Conservation (phyloP, 2,113 vertebrate species). For the Brachyhypopomus gauderio region DNA sequence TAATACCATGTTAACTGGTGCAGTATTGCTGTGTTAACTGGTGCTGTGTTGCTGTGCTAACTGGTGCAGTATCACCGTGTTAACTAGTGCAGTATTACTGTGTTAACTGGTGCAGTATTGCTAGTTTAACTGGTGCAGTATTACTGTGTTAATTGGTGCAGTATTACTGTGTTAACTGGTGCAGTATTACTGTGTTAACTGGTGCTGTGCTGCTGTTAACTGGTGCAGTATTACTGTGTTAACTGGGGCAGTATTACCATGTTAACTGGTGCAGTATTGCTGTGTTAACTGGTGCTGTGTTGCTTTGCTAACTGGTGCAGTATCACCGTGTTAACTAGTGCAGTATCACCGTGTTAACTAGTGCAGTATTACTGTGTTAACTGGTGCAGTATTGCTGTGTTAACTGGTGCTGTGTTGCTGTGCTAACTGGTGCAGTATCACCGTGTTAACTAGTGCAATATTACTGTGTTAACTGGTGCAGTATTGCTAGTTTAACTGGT, state of each 20-base stretch:
- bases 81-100: neutral
- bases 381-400: neutral
- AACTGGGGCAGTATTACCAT: neutral
- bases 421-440: no score
- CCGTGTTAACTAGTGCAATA: neutral
- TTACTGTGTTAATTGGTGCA: slow-evolving; percentile 36
- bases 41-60: no score
- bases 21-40: neutral
- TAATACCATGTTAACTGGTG: slow-evolving; percentile 24
- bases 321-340: no score
- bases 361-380: slow-evolving; percentile 13
- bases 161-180: neutral
- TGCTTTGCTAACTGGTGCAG: no score
- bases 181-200: neutral
- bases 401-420: no score
- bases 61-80: no score
- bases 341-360: neutral
- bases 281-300: no score
- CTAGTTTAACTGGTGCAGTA: no score
- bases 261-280: slow-evolving; percentile 27
- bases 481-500: no score
- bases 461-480: no score
- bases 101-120: no score
- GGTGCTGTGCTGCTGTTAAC: no score
- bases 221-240: neutral